Conservation (phyloP, 2,113 vertebrate genomes). For the Brachirus orientalis region DNA sequence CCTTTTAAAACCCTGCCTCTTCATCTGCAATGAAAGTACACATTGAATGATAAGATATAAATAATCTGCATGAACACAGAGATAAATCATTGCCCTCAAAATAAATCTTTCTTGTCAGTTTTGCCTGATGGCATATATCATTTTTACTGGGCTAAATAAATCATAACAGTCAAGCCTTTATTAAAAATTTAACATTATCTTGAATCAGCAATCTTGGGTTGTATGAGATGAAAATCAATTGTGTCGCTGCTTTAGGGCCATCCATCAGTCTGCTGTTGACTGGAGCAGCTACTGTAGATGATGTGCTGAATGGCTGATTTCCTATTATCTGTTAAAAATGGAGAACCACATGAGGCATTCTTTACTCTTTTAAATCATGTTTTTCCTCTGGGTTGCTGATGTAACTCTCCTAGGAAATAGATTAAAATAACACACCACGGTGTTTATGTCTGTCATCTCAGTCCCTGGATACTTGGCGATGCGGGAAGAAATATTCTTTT, state of each 20-base stretch:
- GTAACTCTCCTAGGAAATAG: conserved; percentile 6
- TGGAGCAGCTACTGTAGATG: conserved; percentile 45
- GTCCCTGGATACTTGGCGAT: conserved; percentile 22
- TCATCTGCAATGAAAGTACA: background rate
- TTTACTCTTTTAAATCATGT: conserved; percentile 11
- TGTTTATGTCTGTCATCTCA: conserved; percentile 42
- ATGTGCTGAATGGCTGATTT: conserved; percentile 71
- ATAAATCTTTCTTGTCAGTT: too few species aligned
- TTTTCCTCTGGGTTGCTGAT: conserved; percentile 22
- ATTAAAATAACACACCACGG: conserved; percentile 24
- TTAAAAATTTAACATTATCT: conserved; percentile 63
- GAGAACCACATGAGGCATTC: conserved; percentile 7
- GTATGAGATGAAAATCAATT: conserved; percentile 67
- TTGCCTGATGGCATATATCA: conserved; percentile 28
- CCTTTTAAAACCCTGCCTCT: conserved; percentile 2
- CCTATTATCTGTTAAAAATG: conserved; percentile 61
- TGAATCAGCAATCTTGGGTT: conserved; percentile 64
- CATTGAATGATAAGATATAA: conserved; percentile 20
- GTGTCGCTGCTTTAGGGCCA: conserved; percentile 54
- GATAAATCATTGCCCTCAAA: conserved; percentile 41
- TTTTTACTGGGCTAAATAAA: conserved; percentile 48
- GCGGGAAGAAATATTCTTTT: conserved; percentile 19
- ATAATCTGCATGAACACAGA: conserved; percentile 19
- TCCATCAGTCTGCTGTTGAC: conserved; percentile 62
- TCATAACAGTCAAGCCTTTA: conserved; percentile 37